These are phyloP conservation scores for Podarcis lilfordi DNA, from an alignment of 2,797 vertebrate genomes.

Conservation along the genomic window DNA sequence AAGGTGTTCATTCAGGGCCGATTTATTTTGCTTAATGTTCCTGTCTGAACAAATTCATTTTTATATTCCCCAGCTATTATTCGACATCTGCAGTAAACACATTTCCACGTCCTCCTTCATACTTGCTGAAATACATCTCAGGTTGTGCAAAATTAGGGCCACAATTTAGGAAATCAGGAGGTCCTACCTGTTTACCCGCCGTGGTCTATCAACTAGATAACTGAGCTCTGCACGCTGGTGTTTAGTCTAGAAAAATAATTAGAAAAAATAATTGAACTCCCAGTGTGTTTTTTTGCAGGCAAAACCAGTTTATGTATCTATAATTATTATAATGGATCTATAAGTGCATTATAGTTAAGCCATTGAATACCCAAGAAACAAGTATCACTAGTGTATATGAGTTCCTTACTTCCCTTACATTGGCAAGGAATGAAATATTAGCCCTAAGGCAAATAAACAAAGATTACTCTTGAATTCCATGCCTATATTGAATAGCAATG, in stretches of 20 bases:
- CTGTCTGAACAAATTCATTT: neutral
- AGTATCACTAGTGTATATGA: neutral
- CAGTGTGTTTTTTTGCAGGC: conserved; percentile 35
- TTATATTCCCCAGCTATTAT: conserved; percentile 31
- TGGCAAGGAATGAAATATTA: too few relatives aligned
- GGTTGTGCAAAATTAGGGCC: neutral
- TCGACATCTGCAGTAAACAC: conserved; percentile 28
- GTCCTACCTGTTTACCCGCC: conserved; percentile 97
- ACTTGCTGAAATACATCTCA: conserved; percentile 33
- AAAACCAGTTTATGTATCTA: neutral
- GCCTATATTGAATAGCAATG: too few relatives aligned
- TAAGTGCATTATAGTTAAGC: conserved; percentile 44
- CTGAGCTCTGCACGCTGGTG: conserved; percentile 97
- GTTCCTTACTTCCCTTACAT: neutral
- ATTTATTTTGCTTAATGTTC: conserved; percentile 20
- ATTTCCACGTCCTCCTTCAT: conserved; percentile 29
- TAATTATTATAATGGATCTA: conserved; percentile 46
- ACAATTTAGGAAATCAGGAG: conserved; percentile 37
- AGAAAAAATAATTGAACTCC: conserved; percentile 65
- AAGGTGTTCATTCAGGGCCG: neutral
- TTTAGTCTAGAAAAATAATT: conserved; percentile 89
- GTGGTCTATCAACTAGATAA: conserved; percentile 98
- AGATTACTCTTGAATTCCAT: conserved; percentile 20
- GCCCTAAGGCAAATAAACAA: neutral
- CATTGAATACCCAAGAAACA: conserved; percentile 33